phyloP scores from a whole-genome alignment of 2,888 invertebrate species.

The Acanthococcus lagerstroemiae region DNA sequence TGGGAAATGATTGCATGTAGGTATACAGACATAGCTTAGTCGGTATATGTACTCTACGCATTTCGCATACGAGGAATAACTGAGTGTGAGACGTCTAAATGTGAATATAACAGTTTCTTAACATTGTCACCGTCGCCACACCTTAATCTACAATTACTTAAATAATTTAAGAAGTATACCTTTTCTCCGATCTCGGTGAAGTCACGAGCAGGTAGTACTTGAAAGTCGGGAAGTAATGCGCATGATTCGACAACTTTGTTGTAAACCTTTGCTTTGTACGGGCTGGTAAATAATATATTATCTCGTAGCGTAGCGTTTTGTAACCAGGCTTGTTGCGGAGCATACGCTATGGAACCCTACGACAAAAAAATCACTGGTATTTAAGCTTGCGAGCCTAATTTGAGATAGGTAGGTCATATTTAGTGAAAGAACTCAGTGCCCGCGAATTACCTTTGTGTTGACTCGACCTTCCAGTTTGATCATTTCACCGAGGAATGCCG shows the following conservation, averaged over 20 bases:
- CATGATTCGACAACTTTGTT: slow-evolving; percentile 77
- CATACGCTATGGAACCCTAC: slow-evolving; percentile 60
- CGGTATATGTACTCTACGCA: too few species aligned
- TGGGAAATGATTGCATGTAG: too few species aligned
- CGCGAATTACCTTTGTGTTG: slow-evolving; percentile 52
- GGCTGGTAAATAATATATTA: slow-evolving; percentile 83
- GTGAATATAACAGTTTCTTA: too few species aligned
- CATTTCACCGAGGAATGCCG: slow-evolving; percentile 85
- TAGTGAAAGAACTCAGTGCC: too few species aligned
- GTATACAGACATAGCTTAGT: too few species aligned
- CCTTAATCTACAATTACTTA: too few species aligned
- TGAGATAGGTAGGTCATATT: background rate
- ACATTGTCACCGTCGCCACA: too few species aligned
- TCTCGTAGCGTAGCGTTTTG: slow-evolving; percentile 89
- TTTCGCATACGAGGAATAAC: too few species aligned
- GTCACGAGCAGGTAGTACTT: slow-evolving; percentile 88
- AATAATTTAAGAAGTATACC: slow-evolving; percentile 26
- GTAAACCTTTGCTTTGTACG: slow-evolving; percentile 60
- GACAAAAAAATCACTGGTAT: background rate
- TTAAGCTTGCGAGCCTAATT: background rate
- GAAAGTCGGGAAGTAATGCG: slow-evolving; percentile 81
- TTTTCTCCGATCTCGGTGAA: slow-evolving; percentile 98
- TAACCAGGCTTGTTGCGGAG: slow-evolving; percentile 95
- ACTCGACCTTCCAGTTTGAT: slow-evolving; percentile 71
- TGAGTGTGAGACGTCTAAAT: too few species aligned